These are phyloP conservation scores for Cairina moschata DNA, from an alignment of 2,113 vertebrate species.

Conservation along the genomic window DNA sequence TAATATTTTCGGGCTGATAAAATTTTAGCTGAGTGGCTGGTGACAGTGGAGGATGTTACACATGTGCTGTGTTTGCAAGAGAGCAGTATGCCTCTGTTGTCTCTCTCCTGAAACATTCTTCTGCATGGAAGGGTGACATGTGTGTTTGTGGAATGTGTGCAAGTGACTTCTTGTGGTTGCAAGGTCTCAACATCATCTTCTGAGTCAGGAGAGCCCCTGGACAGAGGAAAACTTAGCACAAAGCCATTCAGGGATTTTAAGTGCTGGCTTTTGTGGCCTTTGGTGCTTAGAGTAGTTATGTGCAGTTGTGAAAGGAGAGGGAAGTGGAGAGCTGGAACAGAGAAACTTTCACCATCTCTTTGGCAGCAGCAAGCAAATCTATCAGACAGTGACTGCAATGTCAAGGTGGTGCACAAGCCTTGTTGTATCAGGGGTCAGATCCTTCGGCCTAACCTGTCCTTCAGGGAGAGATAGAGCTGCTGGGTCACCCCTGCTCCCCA, in stretches of 20 bases:
- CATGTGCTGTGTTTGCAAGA: not conserved
- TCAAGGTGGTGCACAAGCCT: accelerated
- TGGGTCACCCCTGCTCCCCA: not conserved
- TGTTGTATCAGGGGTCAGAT: not conserved
- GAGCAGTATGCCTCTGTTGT: not conserved
- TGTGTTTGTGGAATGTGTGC: not conserved
- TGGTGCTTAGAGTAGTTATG: not conserved
- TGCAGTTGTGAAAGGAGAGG: not conserved
- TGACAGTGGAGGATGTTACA: not conserved
- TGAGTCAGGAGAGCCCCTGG: not conserved
- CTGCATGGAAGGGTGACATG: accelerated
- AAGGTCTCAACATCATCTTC: not conserved
- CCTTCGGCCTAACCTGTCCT: not conserved
- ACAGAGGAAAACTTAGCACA: not conserved
- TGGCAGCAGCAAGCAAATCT: not conserved
- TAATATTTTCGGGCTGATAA: not conserved
- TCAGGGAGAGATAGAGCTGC: not conserved
- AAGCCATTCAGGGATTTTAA: not conserved
- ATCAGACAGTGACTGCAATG: not conserved
- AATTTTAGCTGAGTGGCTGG: not conserved
- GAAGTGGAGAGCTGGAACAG: not conserved
- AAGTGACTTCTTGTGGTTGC: not conserved
- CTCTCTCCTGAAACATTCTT: not conserved
- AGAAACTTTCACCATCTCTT: not conserved
- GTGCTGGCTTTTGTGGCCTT: not conserved